Evolutionary conservation across 2,797 vertebrate species (phyloP), one percentile per base, ranked within the genome.

Genomic region (Anabas testudineus): DNA sequence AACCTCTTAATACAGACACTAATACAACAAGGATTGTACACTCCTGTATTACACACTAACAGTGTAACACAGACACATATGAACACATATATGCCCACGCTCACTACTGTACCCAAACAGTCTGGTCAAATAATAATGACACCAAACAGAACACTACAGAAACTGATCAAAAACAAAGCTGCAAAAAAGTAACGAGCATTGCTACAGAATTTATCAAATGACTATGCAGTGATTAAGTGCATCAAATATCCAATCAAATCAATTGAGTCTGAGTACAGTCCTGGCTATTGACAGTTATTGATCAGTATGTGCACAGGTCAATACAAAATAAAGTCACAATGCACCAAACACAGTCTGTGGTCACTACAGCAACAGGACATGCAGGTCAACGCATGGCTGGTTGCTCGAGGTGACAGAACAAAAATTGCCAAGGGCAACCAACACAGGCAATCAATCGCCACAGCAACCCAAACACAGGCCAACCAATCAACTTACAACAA

Each of bases 391-490:
- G 82, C 90, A 90, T 92, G 90, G 90, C 90, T 85, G 90, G 92
- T 94, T 92, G 89, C 92, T 92, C 70, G 85, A 86, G 89, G 92
- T 90, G 90, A 93, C 89, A 79, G 80, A 92, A 92, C 86, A 91
- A 91, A 93, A 91, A 90, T 89, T 83, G 88, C 89, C 91, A 89
- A 90, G 83, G 90, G 91, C 91, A 90, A 92, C 91, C 90, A 90
- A 91, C 90, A 92, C 93, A 93, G 92, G 91, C 93, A 94, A 92
- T 94, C 92, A 93, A 91, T 93, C 86, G 92, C 90, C 94, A 92
- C 89, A 89, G 92, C 91, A 94, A 93, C 90, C 92, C 91, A 92
- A 93, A 94, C 91, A 94, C 92, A 93, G 91, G 89, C 93, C 87
- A 90, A 89, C 91, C 91, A 91, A 92, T 91, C 87, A 93, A 93